Conservation (phyloP, 2,888 invertebrate species). For the Agrotis segetum region DNA sequence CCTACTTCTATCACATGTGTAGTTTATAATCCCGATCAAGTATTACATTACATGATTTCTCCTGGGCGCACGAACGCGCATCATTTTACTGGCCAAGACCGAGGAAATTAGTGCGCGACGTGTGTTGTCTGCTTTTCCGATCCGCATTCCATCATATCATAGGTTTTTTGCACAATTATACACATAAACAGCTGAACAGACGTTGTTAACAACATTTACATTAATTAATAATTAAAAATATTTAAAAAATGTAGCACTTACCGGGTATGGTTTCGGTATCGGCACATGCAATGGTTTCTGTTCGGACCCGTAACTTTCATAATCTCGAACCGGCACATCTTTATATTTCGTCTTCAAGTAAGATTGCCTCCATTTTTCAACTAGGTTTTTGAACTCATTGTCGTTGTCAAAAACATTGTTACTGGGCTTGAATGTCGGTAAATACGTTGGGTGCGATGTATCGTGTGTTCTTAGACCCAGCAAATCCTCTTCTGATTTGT, state of each 20-base stretch:
- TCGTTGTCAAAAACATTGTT: conserved; percentile 78
- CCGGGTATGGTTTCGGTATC: conserved; percentile 85
- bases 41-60: conserved; percentile 86
- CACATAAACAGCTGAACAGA: conserved; percentile 65
- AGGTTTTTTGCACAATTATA: conserved; percentile 81
- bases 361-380: conserved; percentile 86
- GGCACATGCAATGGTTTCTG: conserved; percentile 82
- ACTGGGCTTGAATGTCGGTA: conserved; percentile 78
- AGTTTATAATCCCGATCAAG: conserved; percentile 63
- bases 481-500: conserved; percentile 87
- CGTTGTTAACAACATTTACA: conserved; percentile 57
- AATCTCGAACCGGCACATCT: conserved; percentile 78
- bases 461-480: conserved; percentile 85
- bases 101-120: conserved; percentile 89
- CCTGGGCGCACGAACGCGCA: conserved; percentile 79
- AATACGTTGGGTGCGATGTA: conserved; percentile 81
- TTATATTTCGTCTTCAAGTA: conserved; percentile 85
- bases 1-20: conserved; percentile 28
- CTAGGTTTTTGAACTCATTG: conserved; percentile 81
- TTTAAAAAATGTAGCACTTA: conserved; percentile 70
- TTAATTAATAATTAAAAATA: conserved; percentile 30
- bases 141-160: conserved; percentile 86
- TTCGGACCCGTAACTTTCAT: conserved; percentile 83
- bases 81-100: conserved; percentile 83
- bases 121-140: conserved; percentile 82